These are phyloP conservation scores for Ophiothrix spiculata DNA, from an alignment of 35 echinoderm and acorn worm genomes.

Conservation along the genomic window DNA sequence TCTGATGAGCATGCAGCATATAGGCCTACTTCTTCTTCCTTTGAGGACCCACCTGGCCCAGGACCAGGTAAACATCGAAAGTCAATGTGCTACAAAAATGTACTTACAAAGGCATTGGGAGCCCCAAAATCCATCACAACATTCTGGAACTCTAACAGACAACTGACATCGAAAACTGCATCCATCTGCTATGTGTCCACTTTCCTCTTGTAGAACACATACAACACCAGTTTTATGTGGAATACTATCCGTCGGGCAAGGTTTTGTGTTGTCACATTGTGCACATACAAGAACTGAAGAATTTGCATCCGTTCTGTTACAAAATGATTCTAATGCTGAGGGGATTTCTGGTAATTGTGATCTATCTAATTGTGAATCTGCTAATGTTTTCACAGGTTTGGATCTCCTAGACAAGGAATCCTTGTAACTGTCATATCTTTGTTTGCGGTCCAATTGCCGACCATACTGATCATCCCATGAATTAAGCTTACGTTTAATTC, in stretches of 20 bases:
- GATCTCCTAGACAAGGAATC: background rate
- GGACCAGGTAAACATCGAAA: too few species aligned
- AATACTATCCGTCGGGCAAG: background rate
- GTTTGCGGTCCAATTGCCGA: background rate
- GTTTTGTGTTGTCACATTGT: background rate
- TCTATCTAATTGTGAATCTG: background rate
- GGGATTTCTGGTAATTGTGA: background rate
- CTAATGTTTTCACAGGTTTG: background rate
- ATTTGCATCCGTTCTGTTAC: background rate
- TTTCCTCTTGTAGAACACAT: background rate
- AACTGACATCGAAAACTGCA: background rate
- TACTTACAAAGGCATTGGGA: background rate
- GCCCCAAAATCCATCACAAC: background rate
- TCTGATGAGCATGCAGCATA: too few species aligned
- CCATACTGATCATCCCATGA: background rate
- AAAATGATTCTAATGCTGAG: background rate
- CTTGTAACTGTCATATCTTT: background rate
- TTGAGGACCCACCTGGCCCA: too few species aligned
- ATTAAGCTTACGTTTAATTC: too few species aligned
- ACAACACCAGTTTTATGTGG: background rate
- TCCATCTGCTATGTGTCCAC: background rate
- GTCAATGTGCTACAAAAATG: too few species aligned
- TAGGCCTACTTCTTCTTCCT: too few species aligned
- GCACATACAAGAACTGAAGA: background rate
- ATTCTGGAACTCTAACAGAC: background rate